Evolutionary conservation across 2,113 vertebrate genomes (phyloP).

Genomic region (Irena cyanogastra): DNA sequence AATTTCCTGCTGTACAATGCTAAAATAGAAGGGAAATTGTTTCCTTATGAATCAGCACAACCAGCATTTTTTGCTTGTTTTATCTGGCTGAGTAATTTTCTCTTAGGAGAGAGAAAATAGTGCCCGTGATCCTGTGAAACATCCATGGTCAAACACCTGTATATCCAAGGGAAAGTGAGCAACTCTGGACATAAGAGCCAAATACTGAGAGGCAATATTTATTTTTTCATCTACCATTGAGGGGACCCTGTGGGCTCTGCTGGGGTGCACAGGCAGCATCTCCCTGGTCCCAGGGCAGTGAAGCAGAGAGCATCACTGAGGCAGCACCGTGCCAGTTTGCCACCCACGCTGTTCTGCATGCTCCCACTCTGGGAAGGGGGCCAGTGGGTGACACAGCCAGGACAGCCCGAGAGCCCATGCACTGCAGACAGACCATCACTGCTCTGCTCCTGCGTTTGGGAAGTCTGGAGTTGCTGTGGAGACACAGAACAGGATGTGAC

Average conservation of each 20-base stretch:
- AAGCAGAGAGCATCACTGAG: not conserved
- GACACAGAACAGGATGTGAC: not conserved
- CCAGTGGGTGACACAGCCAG: not conserved
- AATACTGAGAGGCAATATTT: not conserved
- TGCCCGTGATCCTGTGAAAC: not conserved
- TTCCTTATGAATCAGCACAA: slow-evolving; percentile 45
- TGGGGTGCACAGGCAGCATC: not conserved
- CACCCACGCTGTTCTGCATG: accelerated
- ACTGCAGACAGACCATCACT: not conserved
- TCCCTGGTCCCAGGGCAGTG: not conserved
- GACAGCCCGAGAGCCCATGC: not conserved
- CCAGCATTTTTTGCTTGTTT: slow-evolving; percentile 7
- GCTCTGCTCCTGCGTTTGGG: not conserved
- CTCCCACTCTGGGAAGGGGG: not conserved
- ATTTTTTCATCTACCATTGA: not conserved
- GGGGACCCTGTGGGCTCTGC: not conserved
- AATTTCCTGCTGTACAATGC: not conserved
- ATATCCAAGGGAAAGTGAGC: not conserved
- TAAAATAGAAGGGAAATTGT: slow-evolving; percentile 28
- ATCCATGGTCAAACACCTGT: not conserved
- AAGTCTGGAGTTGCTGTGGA: not conserved
- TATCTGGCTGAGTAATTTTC: not conserved
- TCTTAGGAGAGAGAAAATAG: not conserved
- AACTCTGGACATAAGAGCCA: not conserved
- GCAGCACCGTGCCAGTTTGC: accelerated